Percentiles rank a stretch among this genome's conserved stretches.
phyloP scores from a whole-genome alignment of 2,797 vertebrate genomes.

The Myripristis jacobus region DNA sequence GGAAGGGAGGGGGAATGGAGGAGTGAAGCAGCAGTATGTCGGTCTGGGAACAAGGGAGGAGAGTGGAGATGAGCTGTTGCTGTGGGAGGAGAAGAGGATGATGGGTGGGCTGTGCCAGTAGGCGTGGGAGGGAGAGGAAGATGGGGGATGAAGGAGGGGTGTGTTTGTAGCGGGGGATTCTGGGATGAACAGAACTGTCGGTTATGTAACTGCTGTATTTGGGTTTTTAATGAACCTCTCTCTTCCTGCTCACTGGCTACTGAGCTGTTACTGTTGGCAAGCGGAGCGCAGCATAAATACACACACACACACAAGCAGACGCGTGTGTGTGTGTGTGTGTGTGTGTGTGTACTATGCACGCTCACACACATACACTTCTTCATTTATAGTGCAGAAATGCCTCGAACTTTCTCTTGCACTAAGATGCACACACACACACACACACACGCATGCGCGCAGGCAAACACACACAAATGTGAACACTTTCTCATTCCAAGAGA shows the following conservation, averaged over 20 bases:
- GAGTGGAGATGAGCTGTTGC: constrained; percentile 76
- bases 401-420: constrained; percentile 38
- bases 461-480: not conserved
- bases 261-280: constrained; percentile 84
- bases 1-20: constrained; percentile 31
- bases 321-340: no score
- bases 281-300: constrained; percentile 69
- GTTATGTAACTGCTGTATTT: constrained; percentile 82
- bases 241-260: constrained; percentile 78
- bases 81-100: constrained; percentile 74
- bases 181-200: constrained; percentile 75
- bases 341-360: no score
- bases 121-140: constrained; percentile 66
- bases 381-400: constrained; percentile 50
- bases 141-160: constrained; percentile 69
- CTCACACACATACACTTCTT: constrained; percentile 34
- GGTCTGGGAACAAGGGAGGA: constrained; percentile 67
- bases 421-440: constrained; percentile 48
- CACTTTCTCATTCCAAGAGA: constrained; percentile 54
- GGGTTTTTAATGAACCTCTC: constrained; percentile 83
- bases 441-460: no score
- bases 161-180: constrained; percentile 66
- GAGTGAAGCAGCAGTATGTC: constrained; percentile 50
- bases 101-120: constrained; percentile 73
- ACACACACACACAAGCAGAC: no score